Evolutionary conservation across 1,140 invertebrate genomes (phyloP), one percentile per base, ranked within the genome.

Genomic region (Drosophila santomea): DNA sequence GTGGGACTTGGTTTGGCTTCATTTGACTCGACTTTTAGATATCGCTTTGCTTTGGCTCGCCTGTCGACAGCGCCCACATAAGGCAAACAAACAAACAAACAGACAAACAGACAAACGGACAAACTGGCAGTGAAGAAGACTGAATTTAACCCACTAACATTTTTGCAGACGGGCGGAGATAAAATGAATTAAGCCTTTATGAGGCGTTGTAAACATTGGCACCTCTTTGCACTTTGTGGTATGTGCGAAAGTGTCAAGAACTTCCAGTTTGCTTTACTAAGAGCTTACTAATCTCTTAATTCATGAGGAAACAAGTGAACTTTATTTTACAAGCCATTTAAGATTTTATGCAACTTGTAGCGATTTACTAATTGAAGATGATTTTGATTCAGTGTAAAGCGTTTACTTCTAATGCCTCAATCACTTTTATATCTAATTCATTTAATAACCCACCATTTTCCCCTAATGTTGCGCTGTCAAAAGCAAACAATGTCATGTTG

Each of bases 71-170:
- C 59, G 54, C 76, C 74, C 76, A 64, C 75, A 76, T 58, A 71
- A 62, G 73, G 43, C 23, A 47, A 47, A 57, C 44, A 54, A 58
- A 54, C 54, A 71, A 39, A 81, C 43, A 59, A 66, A 59, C 51
- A 51, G 73, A 50, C 44, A 54, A 58, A 52, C 52, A 69, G 44
- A 81, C 43, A 17, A 58, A 52, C 52, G 62, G 44, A 81, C 43
- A 59, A 66, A 59, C 51, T 56, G 73, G 54, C 60, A 48, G 39
- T 32, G 62, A 86, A 82, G 78, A 86, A 82, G 77, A 77, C 62
- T 64, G 61, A 66, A 47, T 57, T 71, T 48, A 71, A 71, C 60
- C 60, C 60, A 63, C 58, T 60, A 60, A 43, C 3, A 20, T 2
- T 20, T 20, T 4, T 2, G 11, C 12, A 43, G 23, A 58, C 32